Evolutionary conservation across 2,797 vertebrate genomes (phyloP).

Genomic region (Thalassophryne amazonica): DNA sequence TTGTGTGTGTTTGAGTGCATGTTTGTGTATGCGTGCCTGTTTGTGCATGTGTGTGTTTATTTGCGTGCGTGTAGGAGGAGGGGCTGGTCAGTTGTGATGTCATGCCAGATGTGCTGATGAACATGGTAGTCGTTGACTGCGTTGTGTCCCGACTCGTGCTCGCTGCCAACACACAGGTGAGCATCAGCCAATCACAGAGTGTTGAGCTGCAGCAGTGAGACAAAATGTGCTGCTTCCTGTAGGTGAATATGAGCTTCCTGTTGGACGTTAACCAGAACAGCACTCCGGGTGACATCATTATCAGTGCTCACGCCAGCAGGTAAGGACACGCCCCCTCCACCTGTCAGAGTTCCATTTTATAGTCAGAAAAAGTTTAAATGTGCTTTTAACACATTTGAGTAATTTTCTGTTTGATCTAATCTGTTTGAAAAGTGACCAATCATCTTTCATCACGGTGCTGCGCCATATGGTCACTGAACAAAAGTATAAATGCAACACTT

Average conservation of each 20-base stretch:
- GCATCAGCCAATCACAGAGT: not conserved
- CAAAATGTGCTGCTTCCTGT: constrained; percentile 22
- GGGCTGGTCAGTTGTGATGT: constrained; percentile 85
- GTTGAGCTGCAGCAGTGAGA: not conserved
- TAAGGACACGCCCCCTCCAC: constrained; percentile 42
- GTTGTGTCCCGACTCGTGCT: constrained; percentile 83
- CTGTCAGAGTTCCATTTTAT: not conserved
- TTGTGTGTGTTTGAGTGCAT: too few relatives aligned
- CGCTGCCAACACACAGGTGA: constrained; percentile 82
- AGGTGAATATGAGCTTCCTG: constrained; percentile 89
- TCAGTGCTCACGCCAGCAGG: constrained; percentile 84
- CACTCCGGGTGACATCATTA: constrained; percentile 81
- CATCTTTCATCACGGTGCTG: too few relatives aligned
- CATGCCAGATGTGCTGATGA: constrained; percentile 74
- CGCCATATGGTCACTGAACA: too few relatives aligned
- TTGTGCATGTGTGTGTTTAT: constrained; percentile 18
- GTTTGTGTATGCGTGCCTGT: too few relatives aligned
- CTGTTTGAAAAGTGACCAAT: too few relatives aligned
- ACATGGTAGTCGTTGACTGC: constrained; percentile 77
- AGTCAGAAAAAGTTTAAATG: too few relatives aligned
- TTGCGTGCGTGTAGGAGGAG: constrained; percentile 78
- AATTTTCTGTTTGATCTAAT: too few relatives aligned
- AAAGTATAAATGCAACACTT: too few relatives aligned
- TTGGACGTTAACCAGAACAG: constrained; percentile 87
- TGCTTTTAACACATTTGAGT: too few relatives aligned